Conservation (phyloP, 2,888 invertebrate species). For the Eretmocerus hayati region DNA sequence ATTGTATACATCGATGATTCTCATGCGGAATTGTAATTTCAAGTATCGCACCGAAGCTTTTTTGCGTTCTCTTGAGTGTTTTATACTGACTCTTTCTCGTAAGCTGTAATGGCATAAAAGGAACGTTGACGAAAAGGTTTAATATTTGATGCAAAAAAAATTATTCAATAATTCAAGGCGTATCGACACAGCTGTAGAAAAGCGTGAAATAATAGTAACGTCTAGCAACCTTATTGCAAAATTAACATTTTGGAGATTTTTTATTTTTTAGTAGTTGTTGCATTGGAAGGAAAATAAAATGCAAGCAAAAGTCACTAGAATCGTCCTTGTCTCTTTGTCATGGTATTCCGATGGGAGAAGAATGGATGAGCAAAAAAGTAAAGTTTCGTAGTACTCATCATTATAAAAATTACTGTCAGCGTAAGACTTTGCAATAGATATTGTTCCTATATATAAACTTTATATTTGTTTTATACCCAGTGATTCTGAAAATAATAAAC, state of each 20-base stretch:
- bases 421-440: constrained; percentile 1
- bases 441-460: not conserved
- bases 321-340: constrained; percentile 21
- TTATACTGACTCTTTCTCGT: too few species aligned
- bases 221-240: too few species aligned
- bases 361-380: constrained; percentile 13
- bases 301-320: too few species aligned
- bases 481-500: not conserved
- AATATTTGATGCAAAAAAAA: not conserved
- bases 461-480: constrained; percentile 2
- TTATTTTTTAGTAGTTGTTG: too few species aligned
- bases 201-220: too few species aligned
- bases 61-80: too few species aligned
- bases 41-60: too few species aligned
- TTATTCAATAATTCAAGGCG: constrained; percentile 18
- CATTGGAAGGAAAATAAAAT: too few species aligned
- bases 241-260: too few species aligned
- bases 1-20: constrained; percentile 1
- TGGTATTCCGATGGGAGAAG: constrained; percentile 15
- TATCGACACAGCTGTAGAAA: too few species aligned
- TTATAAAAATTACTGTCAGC: not conserved
- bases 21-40: too few species aligned
- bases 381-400: constrained; percentile 13
- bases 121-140: constrained; percentile 1
- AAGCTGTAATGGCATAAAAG: too few species aligned